Conservation (phyloP, 2,797 vertebrate genomes). For the Schizopygopsis pylzovi region DNA sequence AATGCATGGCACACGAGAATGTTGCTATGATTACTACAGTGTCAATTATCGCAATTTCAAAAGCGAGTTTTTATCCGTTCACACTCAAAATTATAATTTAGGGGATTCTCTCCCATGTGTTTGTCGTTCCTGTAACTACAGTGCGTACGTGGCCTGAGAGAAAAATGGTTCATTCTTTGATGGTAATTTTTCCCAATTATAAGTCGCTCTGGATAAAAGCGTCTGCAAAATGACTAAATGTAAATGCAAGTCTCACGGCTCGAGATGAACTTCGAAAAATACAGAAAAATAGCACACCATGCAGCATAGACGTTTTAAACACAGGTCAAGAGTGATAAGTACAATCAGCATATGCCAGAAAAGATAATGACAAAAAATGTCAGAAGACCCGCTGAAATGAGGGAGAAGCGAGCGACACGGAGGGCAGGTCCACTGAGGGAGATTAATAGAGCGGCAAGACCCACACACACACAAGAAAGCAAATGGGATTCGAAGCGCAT, state of each 20-base stretch:
- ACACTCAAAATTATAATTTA: not conserved
- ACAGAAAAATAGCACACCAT: conserved; percentile 27
- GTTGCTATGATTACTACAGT: not conserved
- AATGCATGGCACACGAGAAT: not conserved
- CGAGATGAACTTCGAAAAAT: not conserved
- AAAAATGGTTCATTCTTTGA: not conserved
- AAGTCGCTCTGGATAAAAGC: too few species aligned
- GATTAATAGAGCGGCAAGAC: conserved; percentile 80
- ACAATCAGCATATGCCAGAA: conserved; percentile 79
- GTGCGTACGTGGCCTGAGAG: not conserved
- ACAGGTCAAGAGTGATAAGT: conserved; percentile 77
- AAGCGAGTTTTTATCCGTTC: not conserved
- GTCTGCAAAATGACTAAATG: too few species aligned
- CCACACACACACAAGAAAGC: conserved; percentile 58
- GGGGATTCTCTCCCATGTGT: not conserved
- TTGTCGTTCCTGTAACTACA: not conserved
- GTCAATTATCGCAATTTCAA: not conserved
- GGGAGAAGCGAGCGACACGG: conserved; percentile 73
- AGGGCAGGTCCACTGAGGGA: conserved; percentile 74
- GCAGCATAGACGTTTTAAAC: conserved; percentile 66
- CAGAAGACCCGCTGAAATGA: conserved; percentile 74
- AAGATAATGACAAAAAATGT: conserved; percentile 79
- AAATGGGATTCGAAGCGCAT: conserved; percentile 15
- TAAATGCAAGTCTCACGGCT: not conserved
- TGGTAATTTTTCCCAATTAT: too few species aligned